Conservation (phyloP, 2,888 invertebrate species). For the Myopa tessellatipennis region DNA sequence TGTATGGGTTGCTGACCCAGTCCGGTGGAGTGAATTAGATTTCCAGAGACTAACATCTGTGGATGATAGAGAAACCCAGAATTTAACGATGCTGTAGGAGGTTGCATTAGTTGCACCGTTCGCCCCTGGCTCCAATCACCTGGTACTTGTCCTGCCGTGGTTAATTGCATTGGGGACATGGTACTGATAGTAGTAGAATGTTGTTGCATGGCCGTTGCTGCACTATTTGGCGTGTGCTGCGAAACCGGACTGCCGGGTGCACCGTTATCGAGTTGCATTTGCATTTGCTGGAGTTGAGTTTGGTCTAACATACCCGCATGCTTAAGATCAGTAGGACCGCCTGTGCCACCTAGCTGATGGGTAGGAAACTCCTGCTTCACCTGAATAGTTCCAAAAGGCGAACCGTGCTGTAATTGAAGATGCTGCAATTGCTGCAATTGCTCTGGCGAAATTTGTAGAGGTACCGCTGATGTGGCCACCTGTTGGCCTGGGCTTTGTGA, state of each 20-base stretch:
- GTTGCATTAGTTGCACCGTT: slow-evolving; percentile 87
- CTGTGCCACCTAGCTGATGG: slow-evolving; percentile 47
- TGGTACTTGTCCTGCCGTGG: slow-evolving; percentile 72
- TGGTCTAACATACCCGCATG: slow-evolving; percentile 68
- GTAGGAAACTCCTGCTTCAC: slow-evolving; percentile 68
- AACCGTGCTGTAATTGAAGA: slow-evolving; percentile 72
- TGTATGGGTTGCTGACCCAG: slow-evolving; percentile 69
- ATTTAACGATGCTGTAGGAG: slow-evolving; percentile 73
- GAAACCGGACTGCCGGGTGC: slow-evolving; percentile 68
- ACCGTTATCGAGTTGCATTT: slow-evolving; percentile 65
- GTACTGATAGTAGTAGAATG: slow-evolving; percentile 76
- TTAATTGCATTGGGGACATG: slow-evolving; percentile 81
- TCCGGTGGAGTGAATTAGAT: slow-evolving; percentile 73
- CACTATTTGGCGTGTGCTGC: slow-evolving; percentile 66
- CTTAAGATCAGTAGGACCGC: slow-evolving; percentile 56
- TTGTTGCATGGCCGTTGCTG: slow-evolving; percentile 64
- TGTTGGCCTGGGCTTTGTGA: slow-evolving; percentile 71
- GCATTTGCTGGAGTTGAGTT: slow-evolving; percentile 69
- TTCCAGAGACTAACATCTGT: slow-evolving; percentile 86
- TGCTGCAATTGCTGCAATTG: slow-evolving; percentile 74
- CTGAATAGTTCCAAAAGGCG: slow-evolving; percentile 68
- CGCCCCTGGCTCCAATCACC: slow-evolving; percentile 77
- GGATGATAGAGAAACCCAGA: slow-evolving; percentile 81
- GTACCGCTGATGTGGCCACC: slow-evolving; percentile 65
- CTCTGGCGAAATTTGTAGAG: slow-evolving; percentile 68